Evolutionary conservation across 2,888 invertebrate genomes (phyloP), one percentile per base, ranked within the genome.

Genomic region (Drosophila setosimentum): DNA sequence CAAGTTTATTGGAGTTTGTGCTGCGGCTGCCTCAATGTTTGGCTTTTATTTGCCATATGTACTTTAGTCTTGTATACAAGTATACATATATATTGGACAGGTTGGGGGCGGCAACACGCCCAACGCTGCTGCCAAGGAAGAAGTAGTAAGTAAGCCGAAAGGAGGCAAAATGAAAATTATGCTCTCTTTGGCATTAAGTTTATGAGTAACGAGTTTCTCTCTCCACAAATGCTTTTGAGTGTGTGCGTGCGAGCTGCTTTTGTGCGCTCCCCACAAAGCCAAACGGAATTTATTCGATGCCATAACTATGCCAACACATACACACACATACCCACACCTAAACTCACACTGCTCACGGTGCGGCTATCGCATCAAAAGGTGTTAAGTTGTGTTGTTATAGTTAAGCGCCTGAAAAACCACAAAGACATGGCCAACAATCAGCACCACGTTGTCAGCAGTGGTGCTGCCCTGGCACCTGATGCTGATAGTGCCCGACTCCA

Each of bases 101-200:
- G 55, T 55, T 11, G 18, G n/a, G 18, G n/a, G 11, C 7, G 45
- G 7, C 45, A 45, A 13, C 24, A 16, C 21, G 42, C 21, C 24
- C 24, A 16, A 21, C 16, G 24, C 33, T 51, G 55, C 68, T 50
- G 55, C 59, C 64, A 55, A 60, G 53, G 68, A 59, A 60, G 73
- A 79, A 58, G 75, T 78, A 83, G 78, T 78, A 82, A 65, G 75
- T 75, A 75, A 70, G 57, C 82, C 72, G 37, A 77, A 80, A 80
- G 70, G 71, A 69, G 80, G 68, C 81, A 79, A 87, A 85, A 85
- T 85, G 85, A 85, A 85, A 85, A 88, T 85, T 85, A 86, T 86
- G 83, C 83, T 86, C 88, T 87, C 83, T 83, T 80, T 83, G 85
- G 85, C 82, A 85, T 86, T 85, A 87, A 83, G 85, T 87, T 86